Conservation (phyloP, 2,113 vertebrate genomes). For the Limnothrissa miodon region DNA sequence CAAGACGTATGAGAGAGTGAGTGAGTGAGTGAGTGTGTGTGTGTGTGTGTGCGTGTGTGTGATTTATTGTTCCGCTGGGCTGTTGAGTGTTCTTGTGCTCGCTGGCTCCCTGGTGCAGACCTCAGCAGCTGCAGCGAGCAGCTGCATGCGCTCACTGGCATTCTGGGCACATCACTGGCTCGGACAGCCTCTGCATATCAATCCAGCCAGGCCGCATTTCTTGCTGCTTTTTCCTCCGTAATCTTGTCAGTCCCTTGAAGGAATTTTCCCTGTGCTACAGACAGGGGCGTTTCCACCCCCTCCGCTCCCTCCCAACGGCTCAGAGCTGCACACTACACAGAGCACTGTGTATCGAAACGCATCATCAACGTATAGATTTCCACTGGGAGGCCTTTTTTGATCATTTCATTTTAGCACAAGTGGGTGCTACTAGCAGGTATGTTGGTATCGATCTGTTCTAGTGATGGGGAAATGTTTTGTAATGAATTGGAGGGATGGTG, state of each 20-base stretch:
- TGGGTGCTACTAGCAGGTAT: not conserved
- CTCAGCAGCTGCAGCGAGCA: slow-evolving; percentile 45
- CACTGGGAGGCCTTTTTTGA: not conserved
- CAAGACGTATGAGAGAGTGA: no score
- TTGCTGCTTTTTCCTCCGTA: not conserved
- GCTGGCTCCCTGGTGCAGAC: slow-evolving; percentile 30
- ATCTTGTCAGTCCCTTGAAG: slow-evolving; percentile 9
- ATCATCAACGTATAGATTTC: not conserved
- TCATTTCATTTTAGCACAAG: not conserved
- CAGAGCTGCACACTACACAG: not conserved
- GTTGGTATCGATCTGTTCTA: not conserved
- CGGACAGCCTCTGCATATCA: slow-evolving; percentile 46
- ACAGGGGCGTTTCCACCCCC: not conserved
- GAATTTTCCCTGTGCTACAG: not conserved
- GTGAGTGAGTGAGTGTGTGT: no score
- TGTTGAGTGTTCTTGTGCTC: slow-evolving; percentile 27
- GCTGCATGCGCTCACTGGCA: slow-evolving; percentile 40
- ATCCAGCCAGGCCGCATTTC: slow-evolving; percentile 29
- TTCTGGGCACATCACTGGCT: slow-evolving; percentile 39
- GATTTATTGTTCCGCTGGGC: slow-evolving; percentile 43
- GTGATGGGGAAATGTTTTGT: not conserved
- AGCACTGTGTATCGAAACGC: not conserved
- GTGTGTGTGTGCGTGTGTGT: slow-evolving; percentile 6
- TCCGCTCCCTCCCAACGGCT: not conserved
- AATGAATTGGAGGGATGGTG: not conserved